A percentile compares a stretch with the other conserved stretches of the same genome.
phyloP scores from a whole-genome alignment of 2,797 vertebrate species.

The Morus bassanus region DNA sequence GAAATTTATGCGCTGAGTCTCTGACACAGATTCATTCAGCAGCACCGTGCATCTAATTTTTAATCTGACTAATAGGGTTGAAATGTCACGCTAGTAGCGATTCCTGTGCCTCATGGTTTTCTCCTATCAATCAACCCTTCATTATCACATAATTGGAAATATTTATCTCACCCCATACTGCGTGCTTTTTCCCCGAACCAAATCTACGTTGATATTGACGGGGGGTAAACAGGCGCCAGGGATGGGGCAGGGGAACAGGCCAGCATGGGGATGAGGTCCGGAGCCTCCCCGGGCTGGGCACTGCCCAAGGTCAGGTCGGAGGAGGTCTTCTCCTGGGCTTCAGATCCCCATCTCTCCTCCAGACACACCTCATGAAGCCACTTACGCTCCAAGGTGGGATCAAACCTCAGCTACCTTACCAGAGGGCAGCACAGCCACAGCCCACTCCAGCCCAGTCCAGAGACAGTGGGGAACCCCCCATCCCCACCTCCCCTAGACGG shows the following conservation, averaged over 20 bases:
- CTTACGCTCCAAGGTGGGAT: background rate
- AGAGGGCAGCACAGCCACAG: fast-evolving
- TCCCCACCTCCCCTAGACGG: background rate
- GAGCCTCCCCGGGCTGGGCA: background rate
- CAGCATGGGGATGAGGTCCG: background rate
- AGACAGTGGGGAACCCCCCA: background rate
- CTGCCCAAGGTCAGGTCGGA: background rate
- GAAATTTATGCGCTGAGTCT: background rate
- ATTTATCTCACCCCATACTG: background rate
- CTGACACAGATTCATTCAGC: background rate
- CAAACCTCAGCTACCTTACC: background rate
- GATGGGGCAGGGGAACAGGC: no score
- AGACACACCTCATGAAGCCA: background rate
- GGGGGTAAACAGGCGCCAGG: background rate
- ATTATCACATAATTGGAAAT: background rate
- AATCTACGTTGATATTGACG: background rate
- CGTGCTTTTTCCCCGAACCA: fast-evolving
- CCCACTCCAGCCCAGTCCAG: background rate
- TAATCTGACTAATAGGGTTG: background rate
- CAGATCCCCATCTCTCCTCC: background rate
- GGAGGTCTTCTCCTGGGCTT: background rate
- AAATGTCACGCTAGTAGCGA: background rate
- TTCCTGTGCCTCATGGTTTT: background rate
- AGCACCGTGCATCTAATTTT: background rate
- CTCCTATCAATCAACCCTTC: background rate